These are phyloP conservation scores for Caiman crocodilus DNA, from an alignment of 2,797 vertebrate genomes.

Conservation along the genomic window DNA sequence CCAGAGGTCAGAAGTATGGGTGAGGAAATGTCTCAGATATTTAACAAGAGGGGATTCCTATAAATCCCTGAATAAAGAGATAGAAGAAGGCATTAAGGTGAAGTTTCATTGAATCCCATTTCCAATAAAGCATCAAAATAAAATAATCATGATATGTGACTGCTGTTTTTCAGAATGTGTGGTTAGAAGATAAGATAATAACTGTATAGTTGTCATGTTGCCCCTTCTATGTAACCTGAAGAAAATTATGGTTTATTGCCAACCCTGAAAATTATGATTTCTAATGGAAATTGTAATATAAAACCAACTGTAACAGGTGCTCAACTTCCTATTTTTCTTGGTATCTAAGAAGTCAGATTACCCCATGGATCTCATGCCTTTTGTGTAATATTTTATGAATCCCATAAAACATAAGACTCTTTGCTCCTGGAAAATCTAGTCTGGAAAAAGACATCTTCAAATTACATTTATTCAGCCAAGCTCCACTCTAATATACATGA, in stretches of 20 bases:
- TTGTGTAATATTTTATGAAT: neutral
- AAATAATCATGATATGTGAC: neutral
- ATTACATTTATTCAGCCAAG: neutral
- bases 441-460: neutral
- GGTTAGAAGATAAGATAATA: neutral
- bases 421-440: neutral
- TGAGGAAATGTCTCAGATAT: neutral
- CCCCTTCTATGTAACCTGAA: neutral
- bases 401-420: neutral
- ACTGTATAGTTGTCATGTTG: neutral
- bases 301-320: neutral
- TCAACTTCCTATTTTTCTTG: neutral
- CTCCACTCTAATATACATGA: neutral
- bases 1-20: neutral
- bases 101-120: neutral
- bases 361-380: neutral
- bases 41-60: neutral
- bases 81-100: neutral
- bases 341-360: neutral
- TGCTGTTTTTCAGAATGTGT: neutral
- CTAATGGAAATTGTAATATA: neutral
- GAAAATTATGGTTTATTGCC: neutral
- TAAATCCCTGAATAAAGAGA: neutral
- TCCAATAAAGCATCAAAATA: neutral
- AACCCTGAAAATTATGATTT: neutral